Conservation (phyloP, 2,797 vertebrate species). For the Enteromius unitaeniatus region DNA sequence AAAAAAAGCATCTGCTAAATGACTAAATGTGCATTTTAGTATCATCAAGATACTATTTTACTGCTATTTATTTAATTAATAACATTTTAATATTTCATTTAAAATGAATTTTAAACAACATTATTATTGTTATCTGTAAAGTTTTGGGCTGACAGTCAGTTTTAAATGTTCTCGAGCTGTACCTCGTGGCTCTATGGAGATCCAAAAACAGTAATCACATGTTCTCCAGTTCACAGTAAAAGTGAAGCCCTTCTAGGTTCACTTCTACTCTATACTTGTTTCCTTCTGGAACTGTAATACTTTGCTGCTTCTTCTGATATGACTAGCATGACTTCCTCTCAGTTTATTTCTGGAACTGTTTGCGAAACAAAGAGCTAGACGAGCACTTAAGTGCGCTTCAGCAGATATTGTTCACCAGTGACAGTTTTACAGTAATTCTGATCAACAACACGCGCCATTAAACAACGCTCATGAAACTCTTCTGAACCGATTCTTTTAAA, state of each 20-base stretch:
- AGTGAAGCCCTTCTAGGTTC: no score
- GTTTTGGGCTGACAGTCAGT: no score
- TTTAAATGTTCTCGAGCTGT: no score
- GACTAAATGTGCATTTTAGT: neutral
- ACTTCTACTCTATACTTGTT: neutral
- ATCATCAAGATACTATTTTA: no score
- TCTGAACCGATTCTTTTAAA: neutral
- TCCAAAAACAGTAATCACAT: neutral
- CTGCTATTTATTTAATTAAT: no score
- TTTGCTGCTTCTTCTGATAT: neutral
- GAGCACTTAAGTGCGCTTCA: neutral
- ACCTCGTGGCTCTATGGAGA: neutral
- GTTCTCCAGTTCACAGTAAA: neutral
- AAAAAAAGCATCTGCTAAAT: no score
- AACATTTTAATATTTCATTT: neutral
- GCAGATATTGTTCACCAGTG: neutral
- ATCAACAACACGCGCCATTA: neutral
- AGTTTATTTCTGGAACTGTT: constrained; percentile 1
- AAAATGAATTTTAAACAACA: neutral
- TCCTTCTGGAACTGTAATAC: neutral
- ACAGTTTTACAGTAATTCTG: neutral
- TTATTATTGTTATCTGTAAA: no score
- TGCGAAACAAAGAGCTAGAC: neutral
- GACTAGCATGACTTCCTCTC: constrained; percentile 17
- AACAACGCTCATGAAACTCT: neutral